Evolutionary conservation across 2,113 vertebrate genomes (phyloP).

Genomic region (Apistogramma diplotaenia): DNA sequence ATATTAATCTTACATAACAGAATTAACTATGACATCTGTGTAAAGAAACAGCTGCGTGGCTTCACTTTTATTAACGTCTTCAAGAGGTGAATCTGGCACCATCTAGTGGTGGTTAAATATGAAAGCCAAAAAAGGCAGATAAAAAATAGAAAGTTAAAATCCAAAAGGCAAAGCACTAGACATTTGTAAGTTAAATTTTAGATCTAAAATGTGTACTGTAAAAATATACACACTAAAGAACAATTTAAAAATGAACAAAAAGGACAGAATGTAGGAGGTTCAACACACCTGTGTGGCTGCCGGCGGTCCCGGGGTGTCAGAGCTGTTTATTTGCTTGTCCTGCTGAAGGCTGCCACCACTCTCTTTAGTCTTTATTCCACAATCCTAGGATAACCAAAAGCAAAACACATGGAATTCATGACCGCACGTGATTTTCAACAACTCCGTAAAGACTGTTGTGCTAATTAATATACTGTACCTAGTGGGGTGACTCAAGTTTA

Average conservation of each 20-base stretch:
- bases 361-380: conserved; percentile 51
- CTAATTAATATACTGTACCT: background rate
- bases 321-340: conserved; percentile 51
- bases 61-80: background rate
- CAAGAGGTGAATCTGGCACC: conserved; percentile 72
- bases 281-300: conserved; percentile 34
- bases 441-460: background rate
- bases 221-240: background rate
- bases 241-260: background rate
- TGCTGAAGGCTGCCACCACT: conserved; percentile 43
- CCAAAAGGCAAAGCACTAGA: background rate
- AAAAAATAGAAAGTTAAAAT: background rate
- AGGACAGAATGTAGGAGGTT: background rate
- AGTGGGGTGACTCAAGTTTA: background rate
- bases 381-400: conserved; percentile 1
- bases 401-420: conserved; percentile 7
- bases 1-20: conserved; percentile 57
- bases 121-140: background rate
- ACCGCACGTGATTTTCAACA: background rate
- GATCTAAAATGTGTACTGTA: background rate
- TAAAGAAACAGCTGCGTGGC: conserved; percentile 31
- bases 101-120: conserved; percentile 73
- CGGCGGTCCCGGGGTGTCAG: conserved; percentile 4
- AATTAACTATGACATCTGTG: conserved; percentile 43
- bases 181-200: background rate